phyloP scores from a whole-genome alignment of 1,140 invertebrate genomes.

The Panagrolaimus sp. region DNA sequence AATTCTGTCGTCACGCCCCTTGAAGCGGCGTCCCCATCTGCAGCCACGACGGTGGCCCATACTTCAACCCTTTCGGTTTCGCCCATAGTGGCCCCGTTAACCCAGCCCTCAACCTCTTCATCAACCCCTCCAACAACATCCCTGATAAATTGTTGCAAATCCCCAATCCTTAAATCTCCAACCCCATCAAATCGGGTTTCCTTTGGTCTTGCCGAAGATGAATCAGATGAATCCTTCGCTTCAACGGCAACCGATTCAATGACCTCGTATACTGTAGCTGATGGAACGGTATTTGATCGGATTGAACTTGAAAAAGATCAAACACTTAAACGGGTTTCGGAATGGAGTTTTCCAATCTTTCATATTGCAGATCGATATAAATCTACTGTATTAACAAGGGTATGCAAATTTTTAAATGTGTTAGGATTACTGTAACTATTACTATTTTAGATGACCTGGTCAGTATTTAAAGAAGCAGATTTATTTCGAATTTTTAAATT shows the following conservation, averaged over 20 bases:
- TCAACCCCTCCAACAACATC: neutral
- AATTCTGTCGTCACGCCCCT: neutral
- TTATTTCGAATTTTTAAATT: conserved; percentile 69
- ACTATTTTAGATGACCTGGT: conserved; percentile 65
- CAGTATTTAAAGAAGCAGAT: conserved; percentile 67
- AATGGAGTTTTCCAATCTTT: conserved; percentile 68
- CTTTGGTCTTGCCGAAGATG: neutral
- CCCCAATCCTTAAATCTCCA: neutral
- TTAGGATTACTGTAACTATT: neutral
- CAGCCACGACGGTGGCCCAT: neutral
- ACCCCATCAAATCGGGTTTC: neutral
- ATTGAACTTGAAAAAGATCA: conserved; percentile 35
- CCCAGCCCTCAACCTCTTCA: neutral
- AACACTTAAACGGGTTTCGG: conserved; percentile 59
- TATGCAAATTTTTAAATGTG: conserved; percentile 54
- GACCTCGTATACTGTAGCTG: conserved; percentile 14
- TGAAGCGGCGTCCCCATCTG: conserved; percentile 3
- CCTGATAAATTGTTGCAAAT: neutral
- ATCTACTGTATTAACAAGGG: conserved; percentile 65
- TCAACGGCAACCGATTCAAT: neutral
- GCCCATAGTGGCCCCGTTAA: neutral
- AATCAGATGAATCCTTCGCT: conserved; percentile 2
- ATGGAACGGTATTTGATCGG: conserved; percentile 39
- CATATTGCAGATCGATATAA: conserved; percentile 62
- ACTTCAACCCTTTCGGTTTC: neutral